Conservation (phyloP, 2,888 invertebrate genomes). For the Lampropteryx suffumata region DNA sequence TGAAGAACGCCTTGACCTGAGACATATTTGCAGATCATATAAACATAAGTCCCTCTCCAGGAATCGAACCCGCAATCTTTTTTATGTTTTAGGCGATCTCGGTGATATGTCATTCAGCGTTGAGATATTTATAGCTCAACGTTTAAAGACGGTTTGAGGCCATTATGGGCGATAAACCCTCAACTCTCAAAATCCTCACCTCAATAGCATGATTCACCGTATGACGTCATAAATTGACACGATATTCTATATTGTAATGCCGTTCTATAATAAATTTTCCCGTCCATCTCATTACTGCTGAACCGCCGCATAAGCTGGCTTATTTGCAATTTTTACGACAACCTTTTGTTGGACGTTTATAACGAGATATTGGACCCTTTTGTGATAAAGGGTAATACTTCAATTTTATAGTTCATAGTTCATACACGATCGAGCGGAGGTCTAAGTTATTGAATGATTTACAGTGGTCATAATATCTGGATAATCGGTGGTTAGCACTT, state of each 20-base stretch:
- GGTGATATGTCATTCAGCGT: too few species aligned
- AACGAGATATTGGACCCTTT: conserved; percentile 67
- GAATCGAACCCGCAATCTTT: too few species aligned
- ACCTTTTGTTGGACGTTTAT: conserved; percentile 59
- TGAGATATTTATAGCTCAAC: too few species aligned
- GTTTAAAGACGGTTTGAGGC: too few species aligned
- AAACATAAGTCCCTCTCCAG: too few species aligned
- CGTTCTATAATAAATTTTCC: conserved; percentile 39
- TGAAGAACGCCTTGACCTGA: too few species aligned
- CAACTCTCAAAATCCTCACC: neutral
- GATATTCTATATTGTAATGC: conserved; percentile 39
- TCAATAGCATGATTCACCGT: conserved; percentile 21
- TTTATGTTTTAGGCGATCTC: too few species aligned
- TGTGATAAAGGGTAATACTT: conserved; percentile 69
- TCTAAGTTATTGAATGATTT: conserved; percentile 74
- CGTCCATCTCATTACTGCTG: conserved; percentile 60
- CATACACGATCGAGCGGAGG: conserved; percentile 57
- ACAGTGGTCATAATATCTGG: conserved; percentile 71
- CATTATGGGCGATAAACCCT: neutral
- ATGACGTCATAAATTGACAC: conserved; percentile 33
- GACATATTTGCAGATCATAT: too few species aligned
- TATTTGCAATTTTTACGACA: conserved; percentile 78
- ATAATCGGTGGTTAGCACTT: conserved; percentile 60
- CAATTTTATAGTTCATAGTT: conserved; percentile 81
- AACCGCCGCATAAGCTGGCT: conserved; percentile 54